These are phyloP conservation scores for Thamnophis sirtalis DNA, from an alignment of 2,113 vertebrate genomes.

Conservation along the genomic window DNA sequence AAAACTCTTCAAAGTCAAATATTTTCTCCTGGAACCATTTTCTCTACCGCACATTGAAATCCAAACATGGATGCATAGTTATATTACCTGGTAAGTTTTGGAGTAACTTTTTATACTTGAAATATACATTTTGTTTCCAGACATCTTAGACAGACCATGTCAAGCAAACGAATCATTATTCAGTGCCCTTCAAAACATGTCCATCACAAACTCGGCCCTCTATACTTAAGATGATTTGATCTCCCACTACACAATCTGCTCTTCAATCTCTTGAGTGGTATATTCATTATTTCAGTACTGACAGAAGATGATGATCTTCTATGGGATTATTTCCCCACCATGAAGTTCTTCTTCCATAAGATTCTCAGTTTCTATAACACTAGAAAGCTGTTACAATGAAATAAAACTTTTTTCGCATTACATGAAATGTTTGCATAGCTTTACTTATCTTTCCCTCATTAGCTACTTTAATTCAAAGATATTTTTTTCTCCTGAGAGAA, in stretches of 20 bases:
- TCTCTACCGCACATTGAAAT: neutral
- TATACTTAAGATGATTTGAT: neutral
- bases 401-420: neutral
- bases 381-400: neutral
- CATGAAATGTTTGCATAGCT: neutral
- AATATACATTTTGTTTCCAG: neutral
- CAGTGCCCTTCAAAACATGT: neutral
- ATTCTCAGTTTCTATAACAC: neutral
- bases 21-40: neutral
- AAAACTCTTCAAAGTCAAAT: neutral
- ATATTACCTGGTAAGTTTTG: neutral
- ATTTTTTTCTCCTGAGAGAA: neutral
- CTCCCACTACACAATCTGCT: neutral
- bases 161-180: neutral
- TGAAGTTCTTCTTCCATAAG: neutral
- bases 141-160: neutral
- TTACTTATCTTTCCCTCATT: neutral
- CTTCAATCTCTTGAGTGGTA: neutral
- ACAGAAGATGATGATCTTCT: neutral
- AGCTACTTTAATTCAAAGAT: neutral
- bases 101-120: neutral
- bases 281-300: neutral
- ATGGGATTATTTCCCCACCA: neutral
- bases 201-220: neutral
- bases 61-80: neutral